A percentile compares a stretch with the other conserved stretches of the same genome.
Evolutionary conservation across 2,888 invertebrate species (phyloP).

Genomic region (Volucella zonaria): DNA sequence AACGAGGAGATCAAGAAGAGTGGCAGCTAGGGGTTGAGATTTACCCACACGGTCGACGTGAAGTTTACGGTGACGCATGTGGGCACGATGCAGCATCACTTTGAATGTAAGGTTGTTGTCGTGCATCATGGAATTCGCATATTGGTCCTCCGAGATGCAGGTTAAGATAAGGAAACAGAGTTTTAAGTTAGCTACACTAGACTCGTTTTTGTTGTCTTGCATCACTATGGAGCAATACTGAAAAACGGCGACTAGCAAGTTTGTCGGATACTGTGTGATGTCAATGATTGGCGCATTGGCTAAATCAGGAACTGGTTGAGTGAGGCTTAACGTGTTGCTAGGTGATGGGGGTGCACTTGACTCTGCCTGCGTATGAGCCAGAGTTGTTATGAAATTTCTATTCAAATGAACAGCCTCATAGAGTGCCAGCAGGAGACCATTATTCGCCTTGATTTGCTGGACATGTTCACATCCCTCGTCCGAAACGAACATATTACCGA

Average conservation of each 20-base stretch:
- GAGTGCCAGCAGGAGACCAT: constrained; percentile 94
- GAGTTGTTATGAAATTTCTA: constrained; percentile 96
- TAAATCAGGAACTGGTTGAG: constrained; percentile 84
- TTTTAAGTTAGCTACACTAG: constrained; percentile 94
- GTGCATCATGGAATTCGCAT: constrained; percentile 99
- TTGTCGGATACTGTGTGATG: constrained; percentile 90
- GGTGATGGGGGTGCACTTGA: constrained; percentile 92
- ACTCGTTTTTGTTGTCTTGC: constrained; percentile 95
- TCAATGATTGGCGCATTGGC: constrained; percentile 83
- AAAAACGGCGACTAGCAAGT: constrained; percentile 96
- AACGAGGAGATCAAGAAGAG: constrained; percentile 95
- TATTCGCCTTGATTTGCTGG: constrained; percentile 88
- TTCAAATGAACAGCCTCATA: constrained; percentile 98
- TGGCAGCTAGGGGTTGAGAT: constrained; percentile 95
- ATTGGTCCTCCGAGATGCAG: constrained; percentile 98
- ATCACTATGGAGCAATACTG: constrained; percentile 98
- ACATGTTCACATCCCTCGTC: constrained; percentile 91
- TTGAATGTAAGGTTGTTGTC: constrained; percentile 97
- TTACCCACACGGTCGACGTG: constrained; percentile 90
- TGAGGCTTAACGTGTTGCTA: constrained; percentile 87
- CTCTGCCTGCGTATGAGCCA: constrained; percentile 95
- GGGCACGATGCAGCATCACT: constrained; percentile 95
- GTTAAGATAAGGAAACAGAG: constrained; percentile 97
- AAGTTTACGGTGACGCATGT: constrained; percentile 97
- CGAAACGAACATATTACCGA: constrained; percentile 97